These are phyloP conservation scores for Pluvianellus socialis DNA, from an alignment of 2,113 vertebrate genomes.

Conservation along the genomic window DNA sequence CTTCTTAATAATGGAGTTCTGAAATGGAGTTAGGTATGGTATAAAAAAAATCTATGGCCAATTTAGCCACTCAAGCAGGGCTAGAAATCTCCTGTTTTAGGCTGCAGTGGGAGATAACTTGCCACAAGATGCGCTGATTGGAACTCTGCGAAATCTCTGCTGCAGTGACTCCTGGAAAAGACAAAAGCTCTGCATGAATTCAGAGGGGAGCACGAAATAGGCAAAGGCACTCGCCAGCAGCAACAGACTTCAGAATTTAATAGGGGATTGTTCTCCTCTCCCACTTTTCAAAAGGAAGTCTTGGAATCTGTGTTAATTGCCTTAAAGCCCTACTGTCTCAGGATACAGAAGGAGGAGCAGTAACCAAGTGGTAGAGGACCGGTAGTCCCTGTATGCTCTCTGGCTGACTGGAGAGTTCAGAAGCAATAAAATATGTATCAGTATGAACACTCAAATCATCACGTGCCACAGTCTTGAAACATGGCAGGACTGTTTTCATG, in stretches of 20 bases:
- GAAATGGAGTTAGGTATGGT: not conserved
- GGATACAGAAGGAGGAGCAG: not conserved
- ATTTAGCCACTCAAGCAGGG: slow-evolving; percentile 27
- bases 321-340: not conserved
- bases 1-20: not conserved
- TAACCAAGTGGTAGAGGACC: not conserved
- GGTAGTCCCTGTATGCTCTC: not conserved
- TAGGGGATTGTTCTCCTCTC: slow-evolving; percentile 6
- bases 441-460: not conserved
- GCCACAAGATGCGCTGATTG: slow-evolving; percentile 38
- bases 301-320: not conserved
- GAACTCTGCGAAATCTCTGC: slow-evolving; percentile 30
- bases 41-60: not conserved
- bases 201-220: not conserved
- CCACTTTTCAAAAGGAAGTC: slow-evolving; percentile 25
- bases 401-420: not conserved
- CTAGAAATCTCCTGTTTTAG: slow-evolving; percentile 28
- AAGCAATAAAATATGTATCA: not conserved
- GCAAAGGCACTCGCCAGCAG: not conserved
- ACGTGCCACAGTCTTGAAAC: not conserved
- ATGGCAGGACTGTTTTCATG: not conserved
- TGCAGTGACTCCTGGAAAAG: slow-evolving; percentile 40
- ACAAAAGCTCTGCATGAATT: not conserved
- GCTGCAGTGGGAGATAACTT: slow-evolving; percentile 38
- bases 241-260: slow-evolving; percentile 16